Conservation (phyloP, 2,888 invertebrate genomes). For the Eupithecia abbreviata region DNA sequence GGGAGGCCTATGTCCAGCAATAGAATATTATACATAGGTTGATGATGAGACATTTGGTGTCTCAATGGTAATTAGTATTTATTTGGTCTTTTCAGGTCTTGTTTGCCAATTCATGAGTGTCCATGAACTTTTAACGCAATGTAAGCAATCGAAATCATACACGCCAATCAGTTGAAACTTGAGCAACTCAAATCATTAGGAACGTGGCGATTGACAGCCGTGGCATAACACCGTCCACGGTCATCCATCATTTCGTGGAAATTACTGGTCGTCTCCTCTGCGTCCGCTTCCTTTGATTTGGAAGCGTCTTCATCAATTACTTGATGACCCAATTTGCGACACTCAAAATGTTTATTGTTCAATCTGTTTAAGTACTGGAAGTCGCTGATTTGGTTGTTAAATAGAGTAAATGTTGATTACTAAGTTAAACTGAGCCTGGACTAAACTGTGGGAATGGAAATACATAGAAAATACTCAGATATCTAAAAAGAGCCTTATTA, state of each 20-base stretch:
- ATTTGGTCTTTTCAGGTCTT: not conserved
- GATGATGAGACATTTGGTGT: not conserved
- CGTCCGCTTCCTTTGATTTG: constrained; percentile 52
- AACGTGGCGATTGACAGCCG: constrained; percentile 15
- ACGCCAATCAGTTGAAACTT: constrained; percentile 26
- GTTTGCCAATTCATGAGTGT: constrained; percentile 5
- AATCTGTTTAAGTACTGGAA: constrained; percentile 43
- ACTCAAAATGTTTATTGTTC: constrained; percentile 40
- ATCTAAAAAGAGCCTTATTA: too few relatives aligned
- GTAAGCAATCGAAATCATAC: constrained; percentile 11
- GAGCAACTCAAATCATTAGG: constrained; percentile 19
- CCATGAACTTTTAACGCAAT: constrained; percentile 22
- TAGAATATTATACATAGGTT: too few relatives aligned
- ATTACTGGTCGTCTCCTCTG: constrained; percentile 31
- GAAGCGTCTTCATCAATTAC: constrained; percentile 49
- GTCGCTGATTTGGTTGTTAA: constrained; percentile 34
- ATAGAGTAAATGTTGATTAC: constrained; percentile 4
- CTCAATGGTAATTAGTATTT: not conserved
- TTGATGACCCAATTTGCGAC: constrained; percentile 45
- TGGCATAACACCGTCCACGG: constrained; percentile 21
- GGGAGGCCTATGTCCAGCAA: too few relatives aligned
- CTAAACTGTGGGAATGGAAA: not conserved
- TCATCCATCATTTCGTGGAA: constrained; percentile 26
- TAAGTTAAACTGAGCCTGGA: not conserved
- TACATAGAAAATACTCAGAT: too few relatives aligned